A percentile compares a stretch with the other conserved stretches of the same genome.
These are phyloP conservation scores for Drosophila stalkeri DNA, from an alignment of 2,888 invertebrate genomes.

Conservation along the genomic window DNA sequence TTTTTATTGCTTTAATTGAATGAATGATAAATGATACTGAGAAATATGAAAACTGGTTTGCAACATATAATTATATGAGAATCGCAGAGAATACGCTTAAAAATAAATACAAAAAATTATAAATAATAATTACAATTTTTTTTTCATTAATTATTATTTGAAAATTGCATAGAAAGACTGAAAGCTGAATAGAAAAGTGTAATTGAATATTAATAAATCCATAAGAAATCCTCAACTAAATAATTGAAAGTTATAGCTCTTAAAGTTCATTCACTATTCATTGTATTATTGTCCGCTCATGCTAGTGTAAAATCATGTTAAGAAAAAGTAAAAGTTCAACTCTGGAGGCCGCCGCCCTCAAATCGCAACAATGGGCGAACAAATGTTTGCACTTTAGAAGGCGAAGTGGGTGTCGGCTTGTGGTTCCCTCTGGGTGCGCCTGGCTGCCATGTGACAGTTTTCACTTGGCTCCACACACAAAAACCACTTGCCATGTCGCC, in stretches of 20 bases:
- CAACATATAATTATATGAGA: neutral
- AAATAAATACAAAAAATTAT: neutral
- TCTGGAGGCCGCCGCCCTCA: conserved; percentile 15
- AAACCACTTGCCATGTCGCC: conserved; percentile 33
- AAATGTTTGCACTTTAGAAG: conserved; percentile 34
- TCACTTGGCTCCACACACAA: conserved; percentile 39
- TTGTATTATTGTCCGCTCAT: neutral
- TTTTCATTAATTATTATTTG: neutral
- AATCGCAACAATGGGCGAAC: conserved; percentile 22
- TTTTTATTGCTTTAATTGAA: neutral
- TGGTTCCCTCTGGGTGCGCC: conserved; percentile 32
- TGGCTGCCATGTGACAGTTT: conserved; percentile 51
- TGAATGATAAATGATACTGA: conserved; percentile 3
- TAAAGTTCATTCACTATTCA: neutral
- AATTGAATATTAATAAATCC: neutral
- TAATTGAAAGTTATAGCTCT: neutral
- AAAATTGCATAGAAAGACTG: neutral
- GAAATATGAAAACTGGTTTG: neutral
- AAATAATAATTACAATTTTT: neutral
- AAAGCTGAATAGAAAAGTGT: neutral
- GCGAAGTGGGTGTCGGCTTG: conserved; percentile 26
- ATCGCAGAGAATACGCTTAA: neutral
- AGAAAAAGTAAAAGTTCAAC: conserved; percentile 60
- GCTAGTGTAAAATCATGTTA: conserved; percentile 3
- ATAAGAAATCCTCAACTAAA: neutral